phyloP scores from a whole-genome alignment of 2,113 vertebrate genomes.

The Chaenocephalus aceratus region DNA sequence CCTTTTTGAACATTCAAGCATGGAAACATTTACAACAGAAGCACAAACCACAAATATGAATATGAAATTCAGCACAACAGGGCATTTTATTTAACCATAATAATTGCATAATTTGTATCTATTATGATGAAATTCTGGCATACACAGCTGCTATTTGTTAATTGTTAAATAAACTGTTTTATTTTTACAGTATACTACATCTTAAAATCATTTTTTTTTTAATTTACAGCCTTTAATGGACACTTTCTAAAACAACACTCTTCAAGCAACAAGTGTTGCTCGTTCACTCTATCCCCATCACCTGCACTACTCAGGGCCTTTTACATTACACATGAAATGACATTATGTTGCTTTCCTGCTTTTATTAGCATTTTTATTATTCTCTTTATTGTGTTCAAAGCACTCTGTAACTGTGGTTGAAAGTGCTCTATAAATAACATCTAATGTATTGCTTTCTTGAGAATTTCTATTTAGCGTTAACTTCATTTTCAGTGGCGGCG shows the following conservation, averaged over 20 bases:
- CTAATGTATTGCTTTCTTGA: neutral
- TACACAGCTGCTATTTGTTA: too few species aligned
- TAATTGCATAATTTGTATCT: too few species aligned
- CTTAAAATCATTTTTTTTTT: neutral
- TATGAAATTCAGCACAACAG: too few species aligned
- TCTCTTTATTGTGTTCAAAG: constrained; percentile 7
- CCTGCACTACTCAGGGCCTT: neutral
- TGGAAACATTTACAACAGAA: too few species aligned
- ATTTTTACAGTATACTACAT: neutral
- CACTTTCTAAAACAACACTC: too few species aligned
- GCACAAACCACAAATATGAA: too few species aligned
- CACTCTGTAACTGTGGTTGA: constrained; percentile 22
- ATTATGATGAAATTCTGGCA: too few species aligned
- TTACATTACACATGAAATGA: neutral
- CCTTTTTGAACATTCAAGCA: too few species aligned
- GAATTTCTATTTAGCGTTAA: constrained; percentile 28
- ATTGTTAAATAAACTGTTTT: too few species aligned
- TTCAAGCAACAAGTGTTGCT: too few species aligned
- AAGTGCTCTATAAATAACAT: constrained; percentile 29
- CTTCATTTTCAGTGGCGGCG: constrained; percentile 4
- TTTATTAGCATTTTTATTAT: constrained; percentile 34
- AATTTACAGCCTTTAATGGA: neutral
- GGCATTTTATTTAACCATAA: too few species aligned
- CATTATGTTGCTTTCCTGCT: constrained; percentile 24
- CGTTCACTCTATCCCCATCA: neutral